Conservation (phyloP, 2,797 vertebrate species). For the Distichodus sexfasciatus region DNA sequence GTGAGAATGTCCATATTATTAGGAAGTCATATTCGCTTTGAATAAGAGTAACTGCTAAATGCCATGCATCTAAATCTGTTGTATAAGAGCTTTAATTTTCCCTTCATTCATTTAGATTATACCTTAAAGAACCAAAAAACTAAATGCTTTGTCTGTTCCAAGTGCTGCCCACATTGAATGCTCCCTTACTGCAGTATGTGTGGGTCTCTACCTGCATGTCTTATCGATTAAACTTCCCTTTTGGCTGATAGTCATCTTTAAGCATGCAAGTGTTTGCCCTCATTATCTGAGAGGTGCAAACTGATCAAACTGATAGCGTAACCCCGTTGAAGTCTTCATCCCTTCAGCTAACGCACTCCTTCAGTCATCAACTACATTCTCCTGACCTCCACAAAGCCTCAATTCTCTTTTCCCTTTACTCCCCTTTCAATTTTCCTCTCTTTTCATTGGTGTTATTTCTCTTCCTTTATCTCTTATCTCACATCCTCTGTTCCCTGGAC, state of each 20-base stretch:
- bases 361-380: constrained; percentile 52
- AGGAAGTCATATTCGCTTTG: too few species aligned
- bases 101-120: too few species aligned
- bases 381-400: constrained; percentile 39
- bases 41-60: too few species aligned
- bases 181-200: neutral
- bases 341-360: constrained; percentile 54
- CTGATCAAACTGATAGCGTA: constrained; percentile 42
- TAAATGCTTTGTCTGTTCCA: too few species aligned
- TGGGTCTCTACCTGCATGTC: neutral
- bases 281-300: constrained; percentile 32
- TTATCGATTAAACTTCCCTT: constrained; percentile 17
- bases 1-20: too few species aligned
- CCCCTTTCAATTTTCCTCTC: constrained; percentile 23
- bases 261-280: constrained; percentile 11
- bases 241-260: neutral
- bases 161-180: too few species aligned
- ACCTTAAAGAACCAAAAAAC: too few species aligned
- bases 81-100: too few species aligned
- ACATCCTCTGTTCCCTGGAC: neutral
- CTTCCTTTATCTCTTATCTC: neutral
- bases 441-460: neutral
- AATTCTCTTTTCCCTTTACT: constrained; percentile 26
- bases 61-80: too few species aligned
- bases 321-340: constrained; percentile 25